Base-by-base conservation (phyloP, 1,140 invertebrate genomes). In the Brachionus asplanchnoidis region DNA sequence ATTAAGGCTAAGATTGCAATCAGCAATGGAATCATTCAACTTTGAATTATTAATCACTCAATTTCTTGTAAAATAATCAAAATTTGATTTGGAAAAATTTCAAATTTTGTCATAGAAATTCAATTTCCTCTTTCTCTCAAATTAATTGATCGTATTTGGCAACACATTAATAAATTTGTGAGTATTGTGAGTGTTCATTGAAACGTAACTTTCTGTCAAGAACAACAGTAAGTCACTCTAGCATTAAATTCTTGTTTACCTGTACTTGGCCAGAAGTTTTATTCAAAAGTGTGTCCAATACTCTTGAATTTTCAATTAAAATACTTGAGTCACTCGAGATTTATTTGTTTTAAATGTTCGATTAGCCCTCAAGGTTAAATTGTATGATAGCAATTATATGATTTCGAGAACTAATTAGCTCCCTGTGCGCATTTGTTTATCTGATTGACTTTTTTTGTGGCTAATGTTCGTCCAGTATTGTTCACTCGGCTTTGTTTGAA, bases 21-120 rank as follows among this genome's bases (percentile, higher is more conserved):
- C 26, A 68, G 66, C 23, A 68, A 68, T 68, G 66, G 66, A 68
- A 68, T 68, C 66, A 68, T 68, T 68, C 66, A 40, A 68, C 66
- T 40, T 17, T 68, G 28, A 32, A 32, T 11, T 68, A 32, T 68
- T 40, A 68, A 68, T 68, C 32, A 68, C 12, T 8, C 9, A 68
- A 28, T 68, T 40, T 28, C 23, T 68, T 32, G 14, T 32, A 32
- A 68, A 68, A 28, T 32, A 68, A 68, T 32, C 26, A 68, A 68
- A 40, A 68, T 32, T 68, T 68, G 14, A 68, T 36, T 68, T 17
- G 9, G 11, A 68, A 68, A 68, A 14, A 68, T 17, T 68, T n/a
- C 14, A 32, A 68, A 68, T 32, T 32, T 68, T 68, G 66, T 68
- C 66, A 68, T 68, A 68, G 66, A 68, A 4, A 68, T 68, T 40